Conservation (phyloP, 2,113 vertebrate species). For the Pagrus major region DNA sequence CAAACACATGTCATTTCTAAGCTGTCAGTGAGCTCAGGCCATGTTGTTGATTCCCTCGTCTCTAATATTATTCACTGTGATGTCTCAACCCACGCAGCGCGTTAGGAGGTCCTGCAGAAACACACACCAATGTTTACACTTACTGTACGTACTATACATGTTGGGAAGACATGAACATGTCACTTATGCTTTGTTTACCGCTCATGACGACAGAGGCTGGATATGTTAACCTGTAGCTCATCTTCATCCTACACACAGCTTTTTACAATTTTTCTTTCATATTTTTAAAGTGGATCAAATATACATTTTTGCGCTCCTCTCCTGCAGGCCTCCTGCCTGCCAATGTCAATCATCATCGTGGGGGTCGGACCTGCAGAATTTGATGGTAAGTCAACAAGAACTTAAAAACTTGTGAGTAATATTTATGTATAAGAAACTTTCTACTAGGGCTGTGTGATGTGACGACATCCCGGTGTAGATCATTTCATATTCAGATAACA, state of each 20-base stretch:
- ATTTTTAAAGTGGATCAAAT: neutral
- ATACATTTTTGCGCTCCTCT: neutral
- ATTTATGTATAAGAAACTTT: neutral
- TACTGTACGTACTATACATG: neutral
- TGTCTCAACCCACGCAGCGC: conserved; percentile 35
- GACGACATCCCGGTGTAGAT: no score
- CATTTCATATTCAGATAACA: no score
- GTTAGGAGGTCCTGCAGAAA: conserved; percentile 26
- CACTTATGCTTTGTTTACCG: neutral
- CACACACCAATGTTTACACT: conserved; percentile 15
- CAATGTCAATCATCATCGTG: conserved; percentile 97
- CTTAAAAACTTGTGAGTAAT: neutral
- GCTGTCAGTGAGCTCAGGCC: conserved; percentile 42
- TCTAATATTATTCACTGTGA: conserved; percentile 52
- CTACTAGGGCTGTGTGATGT: no score
- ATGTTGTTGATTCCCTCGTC: conserved; percentile 46
- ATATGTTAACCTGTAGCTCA: neutral
- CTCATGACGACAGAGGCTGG: neutral
- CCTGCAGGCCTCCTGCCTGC: conserved; percentile 90
- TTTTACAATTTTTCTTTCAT: neutral
- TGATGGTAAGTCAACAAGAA: conserved; percentile 86
- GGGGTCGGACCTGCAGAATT: conserved; percentile 96
- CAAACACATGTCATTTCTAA: conserved; percentile 57
- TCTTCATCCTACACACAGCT: neutral
- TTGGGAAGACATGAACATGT: neutral